Evolutionary conservation across 2,113 vertebrate species (phyloP).

Genomic region (Campylorhamphus procurvoides): DNA sequence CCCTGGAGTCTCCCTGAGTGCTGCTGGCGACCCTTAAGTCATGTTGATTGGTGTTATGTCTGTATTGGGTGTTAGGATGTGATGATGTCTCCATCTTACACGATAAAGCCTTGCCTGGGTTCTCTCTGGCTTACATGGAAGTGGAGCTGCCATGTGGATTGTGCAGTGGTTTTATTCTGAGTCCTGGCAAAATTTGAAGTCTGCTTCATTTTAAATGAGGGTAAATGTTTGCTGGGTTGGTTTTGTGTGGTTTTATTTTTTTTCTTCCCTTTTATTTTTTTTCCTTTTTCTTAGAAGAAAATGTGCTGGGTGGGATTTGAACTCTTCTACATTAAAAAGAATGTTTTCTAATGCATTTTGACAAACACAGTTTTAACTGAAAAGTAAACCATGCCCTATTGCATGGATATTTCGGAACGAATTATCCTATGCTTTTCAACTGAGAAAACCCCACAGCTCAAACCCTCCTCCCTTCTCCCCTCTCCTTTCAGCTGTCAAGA

Average conservation of each 20-base stretch:
- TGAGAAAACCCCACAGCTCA: background rate
- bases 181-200: background rate
- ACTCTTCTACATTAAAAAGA: background rate
- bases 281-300: background rate
- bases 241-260: background rate
- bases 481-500: background rate
- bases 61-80: background rate
- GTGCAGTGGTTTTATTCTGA: background rate
- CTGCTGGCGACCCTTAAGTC: background rate
- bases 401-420: background rate
- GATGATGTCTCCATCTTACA: background rate
- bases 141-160: background rate
- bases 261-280: background rate
- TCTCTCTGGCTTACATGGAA: rapidly evolving
- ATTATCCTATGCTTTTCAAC: background rate
- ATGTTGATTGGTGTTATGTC: background rate
- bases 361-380: background rate
- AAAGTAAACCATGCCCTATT: background rate
- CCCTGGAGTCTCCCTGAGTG: background rate
- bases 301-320: background rate
- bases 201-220: background rate
- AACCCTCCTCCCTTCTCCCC: background rate
- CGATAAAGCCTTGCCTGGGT: background rate
- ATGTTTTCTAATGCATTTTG: background rate
- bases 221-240: background rate